phyloP scores from a whole-genome alignment of 37 sponge, comb jelly and placozoan genomes.

The Halichondria panicea region DNA sequence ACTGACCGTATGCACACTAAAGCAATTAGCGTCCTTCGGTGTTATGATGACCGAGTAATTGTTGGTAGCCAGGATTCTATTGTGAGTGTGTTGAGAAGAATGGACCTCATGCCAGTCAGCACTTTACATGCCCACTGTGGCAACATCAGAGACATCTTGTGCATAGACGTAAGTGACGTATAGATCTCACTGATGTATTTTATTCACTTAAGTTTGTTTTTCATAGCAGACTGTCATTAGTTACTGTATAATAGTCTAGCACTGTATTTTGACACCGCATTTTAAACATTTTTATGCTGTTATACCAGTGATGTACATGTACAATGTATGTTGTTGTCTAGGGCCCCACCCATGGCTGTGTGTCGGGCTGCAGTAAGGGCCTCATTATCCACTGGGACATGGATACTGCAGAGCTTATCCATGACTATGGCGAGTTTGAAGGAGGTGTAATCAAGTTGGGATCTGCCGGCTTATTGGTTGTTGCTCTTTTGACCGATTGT shows the following conservation, averaged over 20 bases:
- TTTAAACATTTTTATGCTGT: neutral
- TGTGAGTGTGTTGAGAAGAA: conserved; percentile 49
- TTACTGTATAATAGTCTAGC: too few species aligned
- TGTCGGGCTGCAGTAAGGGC: conserved; percentile 64
- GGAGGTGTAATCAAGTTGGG: conserved; percentile 11
- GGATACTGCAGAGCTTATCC: conserved; percentile 25
- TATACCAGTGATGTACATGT: neutral
- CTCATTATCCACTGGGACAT: conserved; percentile 62
- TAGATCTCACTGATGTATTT: too few species aligned
- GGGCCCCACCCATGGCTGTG: conserved; percentile 29
- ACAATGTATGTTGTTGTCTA: neutral
- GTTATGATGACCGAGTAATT: conserved; percentile 26
- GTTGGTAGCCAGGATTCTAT: conserved; percentile 57
- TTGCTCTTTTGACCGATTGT: conserved; percentile 26
- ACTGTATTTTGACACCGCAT: too few species aligned
- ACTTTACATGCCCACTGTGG: conserved; percentile 42
- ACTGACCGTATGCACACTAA: conserved; percentile 42
- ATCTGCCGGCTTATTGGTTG: conserved; percentile 17
- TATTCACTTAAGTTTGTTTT: too few species aligned
- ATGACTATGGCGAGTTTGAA: conserved; percentile 26
- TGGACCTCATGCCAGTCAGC: conserved; percentile 6
- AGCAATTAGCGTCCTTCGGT: conserved; percentile 57
- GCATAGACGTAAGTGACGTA: conserved; percentile 41
- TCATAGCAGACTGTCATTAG: too few species aligned
- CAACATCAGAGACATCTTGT: conserved; percentile 25